Conservation (phyloP, 2,888 invertebrate genomes). For the Sminthurides aquaticus region DNA sequence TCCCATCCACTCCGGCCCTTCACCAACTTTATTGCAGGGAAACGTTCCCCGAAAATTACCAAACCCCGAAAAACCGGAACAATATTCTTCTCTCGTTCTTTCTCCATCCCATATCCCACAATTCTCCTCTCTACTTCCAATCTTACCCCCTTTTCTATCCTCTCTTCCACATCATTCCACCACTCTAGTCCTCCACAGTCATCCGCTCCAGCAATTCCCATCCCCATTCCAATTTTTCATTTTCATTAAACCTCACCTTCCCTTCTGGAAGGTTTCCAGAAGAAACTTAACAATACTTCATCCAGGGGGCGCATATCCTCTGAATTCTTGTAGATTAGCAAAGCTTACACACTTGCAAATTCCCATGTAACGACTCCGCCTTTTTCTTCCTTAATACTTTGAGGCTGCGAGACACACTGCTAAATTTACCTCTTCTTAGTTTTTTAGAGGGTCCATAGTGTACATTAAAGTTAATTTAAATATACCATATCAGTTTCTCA, state of each 20-base stretch:
- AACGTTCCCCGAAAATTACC: not conserved
- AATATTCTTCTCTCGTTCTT: conserved; percentile 3
- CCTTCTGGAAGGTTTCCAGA: too few species aligned
- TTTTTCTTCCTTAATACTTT: too few species aligned
- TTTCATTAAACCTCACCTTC: not conserved
- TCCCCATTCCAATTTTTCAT: not conserved
- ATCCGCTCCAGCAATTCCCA: not conserved
- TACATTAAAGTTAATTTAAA: too few species aligned
- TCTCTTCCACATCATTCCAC: not conserved
- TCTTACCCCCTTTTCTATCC: not conserved
- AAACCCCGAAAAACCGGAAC: not conserved
- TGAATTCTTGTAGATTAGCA: too few species aligned
- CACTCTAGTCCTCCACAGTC: not conserved
- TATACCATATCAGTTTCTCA: too few species aligned
- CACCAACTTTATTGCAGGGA: not conserved
- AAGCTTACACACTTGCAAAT: too few species aligned
- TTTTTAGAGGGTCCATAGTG: too few species aligned
- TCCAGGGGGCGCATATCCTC: too few species aligned
- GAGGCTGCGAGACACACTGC: too few species aligned
- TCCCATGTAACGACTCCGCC: too few species aligned
- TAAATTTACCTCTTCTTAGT: too few species aligned
- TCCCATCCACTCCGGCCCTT: not conserved
- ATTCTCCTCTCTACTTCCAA: not conserved
- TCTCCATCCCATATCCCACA: not conserved
- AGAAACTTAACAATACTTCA: too few species aligned